A percentile compares a stretch with the other conserved stretches of the same genome.
Conservation (phyloP, 1,140 invertebrate genomes). For the Drosophila ananassae region DNA sequence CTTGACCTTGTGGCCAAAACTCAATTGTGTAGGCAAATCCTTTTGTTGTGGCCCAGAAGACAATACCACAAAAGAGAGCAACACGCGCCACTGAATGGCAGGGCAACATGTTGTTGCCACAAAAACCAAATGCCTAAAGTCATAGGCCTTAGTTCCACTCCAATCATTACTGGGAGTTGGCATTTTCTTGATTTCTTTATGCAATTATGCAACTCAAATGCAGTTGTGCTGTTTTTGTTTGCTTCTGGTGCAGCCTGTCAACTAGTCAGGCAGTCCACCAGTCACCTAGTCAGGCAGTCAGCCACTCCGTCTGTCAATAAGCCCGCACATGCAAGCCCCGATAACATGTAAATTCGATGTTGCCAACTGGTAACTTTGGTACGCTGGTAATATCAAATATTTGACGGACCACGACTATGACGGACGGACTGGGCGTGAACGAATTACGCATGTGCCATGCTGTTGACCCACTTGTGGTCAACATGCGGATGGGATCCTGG, state of each 20-base stretch:
- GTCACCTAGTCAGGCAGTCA: slow-evolving; percentile 27
- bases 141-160: not conserved
- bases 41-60: slow-evolving; percentile 43
- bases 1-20: slow-evolving; percentile 59
- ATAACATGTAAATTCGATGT: slow-evolving; percentile 78
- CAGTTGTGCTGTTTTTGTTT: not conserved
- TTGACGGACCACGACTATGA: slow-evolving; percentile 25
- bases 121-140: not conserved
- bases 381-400: slow-evolving; percentile 53
- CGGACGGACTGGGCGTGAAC: slow-evolving; percentile 39
- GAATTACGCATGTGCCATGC: slow-evolving; percentile 37
- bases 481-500: slow-evolving; percentile 40
- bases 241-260: slow-evolving; percentile 45
- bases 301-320: slow-evolving; percentile 63
- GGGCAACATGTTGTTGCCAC: slow-evolving; percentile 31
- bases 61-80: slow-evolving; percentile 35
- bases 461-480: slow-evolving; percentile 58
- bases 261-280: slow-evolving; percentile 5
- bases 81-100: slow-evolving; percentile 42
- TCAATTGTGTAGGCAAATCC: slow-evolving; percentile 47
- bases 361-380: slow-evolving; percentile 58
- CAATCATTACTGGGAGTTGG: not conserved
- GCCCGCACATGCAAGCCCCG: slow-evolving; percentile 51
- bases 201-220: slow-evolving; percentile 43
- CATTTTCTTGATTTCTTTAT: not conserved